Evolutionary conservation across 2,888 invertebrate species (phyloP).

Genomic region (Sinelater perroti): DNA sequence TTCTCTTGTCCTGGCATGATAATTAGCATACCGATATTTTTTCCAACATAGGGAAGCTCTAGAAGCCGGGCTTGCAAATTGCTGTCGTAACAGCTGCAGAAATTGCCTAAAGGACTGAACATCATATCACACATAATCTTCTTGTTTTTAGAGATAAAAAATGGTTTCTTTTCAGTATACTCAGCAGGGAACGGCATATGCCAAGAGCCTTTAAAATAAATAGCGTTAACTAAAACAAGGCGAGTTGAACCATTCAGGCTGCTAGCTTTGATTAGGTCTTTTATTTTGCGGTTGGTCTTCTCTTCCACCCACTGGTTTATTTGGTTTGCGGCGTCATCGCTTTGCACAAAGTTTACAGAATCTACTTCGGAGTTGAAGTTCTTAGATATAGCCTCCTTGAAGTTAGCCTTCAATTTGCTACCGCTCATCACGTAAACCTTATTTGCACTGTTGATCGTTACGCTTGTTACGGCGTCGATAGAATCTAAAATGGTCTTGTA

Average conservation of each 20-base stretch:
- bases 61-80: constrained; percentile 70
- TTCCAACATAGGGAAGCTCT: constrained; percentile 75
- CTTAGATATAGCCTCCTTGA: constrained; percentile 67
- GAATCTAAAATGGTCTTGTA: constrained; percentile 44
- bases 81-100: constrained; percentile 60
- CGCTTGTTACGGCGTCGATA: constrained; percentile 58
- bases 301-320: constrained; percentile 86
- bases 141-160: constrained; percentile 67
- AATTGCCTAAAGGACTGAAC: constrained; percentile 66
- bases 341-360: constrained; percentile 68
- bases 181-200: constrained; percentile 68
- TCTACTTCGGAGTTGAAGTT: constrained; percentile 72
- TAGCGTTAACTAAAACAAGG: constrained; percentile 81
- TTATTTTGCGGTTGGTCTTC: constrained; percentile 84
- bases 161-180: constrained; percentile 68
- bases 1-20: constrained; percentile 74
- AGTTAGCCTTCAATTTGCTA: constrained; percentile 64
- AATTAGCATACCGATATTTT: constrained; percentile 76
- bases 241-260: constrained; percentile 67
- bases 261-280: constrained; percentile 72
- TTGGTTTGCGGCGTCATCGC: constrained; percentile 61
- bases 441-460: constrained; percentile 75
- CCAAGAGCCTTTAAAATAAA: constrained; percentile 88
- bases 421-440: constrained; percentile 69
- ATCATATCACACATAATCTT: constrained; percentile 77